Percentiles rank a stretch among this genome's conserved stretches.
phyloP scores from a whole-genome alignment of 2,797 vertebrate species.

The Enteromius fasciolatus region DNA sequence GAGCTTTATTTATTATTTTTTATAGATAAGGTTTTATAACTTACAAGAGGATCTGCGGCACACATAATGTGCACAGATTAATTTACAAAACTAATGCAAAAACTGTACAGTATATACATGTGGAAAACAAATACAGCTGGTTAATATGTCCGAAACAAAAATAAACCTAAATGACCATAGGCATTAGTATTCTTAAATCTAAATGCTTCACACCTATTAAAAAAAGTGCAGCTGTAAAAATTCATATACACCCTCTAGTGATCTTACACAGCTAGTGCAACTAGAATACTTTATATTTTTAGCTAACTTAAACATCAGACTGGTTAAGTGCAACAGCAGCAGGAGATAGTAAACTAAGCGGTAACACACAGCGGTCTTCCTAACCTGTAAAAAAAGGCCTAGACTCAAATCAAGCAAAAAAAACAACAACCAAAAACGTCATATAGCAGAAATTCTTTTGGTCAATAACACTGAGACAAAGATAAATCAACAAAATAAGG shows the following conservation, averaged over 20 bases:
- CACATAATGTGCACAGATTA: neutral
- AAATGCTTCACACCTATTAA: neutral
- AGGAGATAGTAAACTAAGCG: neutral
- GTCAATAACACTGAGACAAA: conserved; percentile 7
- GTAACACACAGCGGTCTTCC: neutral
- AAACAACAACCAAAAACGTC: neutral
- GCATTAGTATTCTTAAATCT: neutral
- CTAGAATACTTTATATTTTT: conserved; percentile 22
- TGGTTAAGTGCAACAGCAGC: conserved; percentile 5
- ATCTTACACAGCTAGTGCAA: neutral
- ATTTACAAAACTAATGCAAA: conserved; percentile 51
- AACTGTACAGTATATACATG: conserved; percentile 55
- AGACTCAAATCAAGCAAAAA: neutral
- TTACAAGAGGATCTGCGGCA: conserved; percentile 22
- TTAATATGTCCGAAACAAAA: conserved; percentile 18
- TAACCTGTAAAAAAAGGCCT: neutral
- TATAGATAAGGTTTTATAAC: neutral
- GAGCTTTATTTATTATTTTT: conserved; percentile 18
- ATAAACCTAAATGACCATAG: neutral
- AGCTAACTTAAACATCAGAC: conserved; percentile 42
- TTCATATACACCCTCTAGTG: neutral
- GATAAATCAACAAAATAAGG: neutral
- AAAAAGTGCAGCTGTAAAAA: neutral
- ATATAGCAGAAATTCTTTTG: neutral
- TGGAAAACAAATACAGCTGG: conserved; percentile 18